A percentile compares a stretch with the other conserved stretches of the same genome.
Conservation (phyloP, 1,140 invertebrate species). For the Macrobrachium nipponense region DNA sequence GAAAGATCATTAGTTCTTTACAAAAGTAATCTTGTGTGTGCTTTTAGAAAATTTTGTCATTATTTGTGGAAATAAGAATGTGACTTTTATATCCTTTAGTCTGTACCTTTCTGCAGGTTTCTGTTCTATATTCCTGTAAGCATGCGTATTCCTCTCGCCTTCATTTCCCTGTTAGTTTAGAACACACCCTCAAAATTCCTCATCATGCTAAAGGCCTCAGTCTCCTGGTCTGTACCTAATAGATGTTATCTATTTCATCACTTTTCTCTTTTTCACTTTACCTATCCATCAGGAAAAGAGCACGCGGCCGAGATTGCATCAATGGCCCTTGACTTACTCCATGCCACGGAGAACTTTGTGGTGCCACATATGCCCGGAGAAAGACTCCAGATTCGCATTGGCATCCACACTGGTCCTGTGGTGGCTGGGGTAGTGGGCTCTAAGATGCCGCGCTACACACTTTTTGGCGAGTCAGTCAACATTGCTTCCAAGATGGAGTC, state of each 20-base stretch:
- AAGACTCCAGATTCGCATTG: slow-evolving; percentile 81
- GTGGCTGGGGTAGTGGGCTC: slow-evolving; percentile 79
- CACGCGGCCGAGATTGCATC: slow-evolving; percentile 89
- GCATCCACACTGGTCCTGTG: slow-evolving; percentile 80
- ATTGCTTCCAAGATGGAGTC: slow-evolving; percentile 85
- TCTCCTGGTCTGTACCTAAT: too few relatives aligned
- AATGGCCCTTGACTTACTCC: slow-evolving; percentile 86
- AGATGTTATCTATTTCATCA: not conserved
- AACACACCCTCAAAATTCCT: too few relatives aligned
- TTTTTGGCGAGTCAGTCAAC: slow-evolving; percentile 88
- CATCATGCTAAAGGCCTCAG: too few relatives aligned
- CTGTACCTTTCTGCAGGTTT: too few relatives aligned
- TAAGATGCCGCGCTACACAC: slow-evolving; percentile 86
- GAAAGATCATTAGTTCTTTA: too few relatives aligned
- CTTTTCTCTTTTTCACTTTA: not conserved
- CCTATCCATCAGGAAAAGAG: slow-evolving; percentile 75
- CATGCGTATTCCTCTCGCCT: too few relatives aligned
- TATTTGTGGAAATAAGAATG: too few relatives aligned
- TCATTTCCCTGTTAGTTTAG: too few relatives aligned
- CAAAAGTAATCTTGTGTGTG: too few relatives aligned
- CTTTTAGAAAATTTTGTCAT: too few relatives aligned
- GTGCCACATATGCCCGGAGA: slow-evolving; percentile 81
- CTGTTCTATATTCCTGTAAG: too few relatives aligned
- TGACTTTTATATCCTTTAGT: too few relatives aligned
- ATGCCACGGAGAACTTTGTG: slow-evolving; percentile 81